Evolutionary conservation across 2,113 vertebrate genomes (phyloP), one percentile per base, ranked within the genome.

Genomic region (Aptenodytes forsteri): DNA sequence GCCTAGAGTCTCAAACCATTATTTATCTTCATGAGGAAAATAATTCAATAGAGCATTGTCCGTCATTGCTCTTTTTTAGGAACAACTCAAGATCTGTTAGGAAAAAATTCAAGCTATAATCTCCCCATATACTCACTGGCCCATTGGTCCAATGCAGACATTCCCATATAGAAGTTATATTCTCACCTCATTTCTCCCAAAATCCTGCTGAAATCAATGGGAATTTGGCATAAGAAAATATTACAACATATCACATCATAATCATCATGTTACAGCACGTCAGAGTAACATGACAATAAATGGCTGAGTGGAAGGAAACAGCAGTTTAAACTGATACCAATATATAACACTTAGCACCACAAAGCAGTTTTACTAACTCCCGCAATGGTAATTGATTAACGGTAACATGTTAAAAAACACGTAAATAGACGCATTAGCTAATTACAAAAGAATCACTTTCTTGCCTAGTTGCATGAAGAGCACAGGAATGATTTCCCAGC

Each of bases 401-500:
- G 7, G 55, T 49, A 87, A 82, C 58, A 42, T 11, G 56, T 40
- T 93, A 85, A 89, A 78, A 95, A 46, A 2, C 81, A 91, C 8
- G 2, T 70, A 84, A 89, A 89, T 67, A 94, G 70, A 79, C 42
- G 69, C 73, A 92, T 82, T 65, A 90, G 65, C 83, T 95, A 80
- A 97, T 96, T 96, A 93, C 11, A 1, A 65, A 91, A 87, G 61
- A 65, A 69, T 79, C 69, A 47, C 78, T 86, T 89, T 93, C 78
- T 66, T 87, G 40, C 87, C 91, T 66, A 46, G 46, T 88, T 66
- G 65, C 50, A 55, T 79, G 92, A 90, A 93, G 42, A 87, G 81
- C 86, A 78, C 21, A 73, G 73, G 75, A 90, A 85, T 76, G 38
- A 96, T 92, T 96, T 94, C 90, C 52, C 90, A 97, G 84, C 47